A percentile compares a stretch with the other conserved stretches of the same genome.
Evolutionary conservation across 1,140 invertebrate species (phyloP).

Genomic region (Alviniconcha marisindica): DNA sequence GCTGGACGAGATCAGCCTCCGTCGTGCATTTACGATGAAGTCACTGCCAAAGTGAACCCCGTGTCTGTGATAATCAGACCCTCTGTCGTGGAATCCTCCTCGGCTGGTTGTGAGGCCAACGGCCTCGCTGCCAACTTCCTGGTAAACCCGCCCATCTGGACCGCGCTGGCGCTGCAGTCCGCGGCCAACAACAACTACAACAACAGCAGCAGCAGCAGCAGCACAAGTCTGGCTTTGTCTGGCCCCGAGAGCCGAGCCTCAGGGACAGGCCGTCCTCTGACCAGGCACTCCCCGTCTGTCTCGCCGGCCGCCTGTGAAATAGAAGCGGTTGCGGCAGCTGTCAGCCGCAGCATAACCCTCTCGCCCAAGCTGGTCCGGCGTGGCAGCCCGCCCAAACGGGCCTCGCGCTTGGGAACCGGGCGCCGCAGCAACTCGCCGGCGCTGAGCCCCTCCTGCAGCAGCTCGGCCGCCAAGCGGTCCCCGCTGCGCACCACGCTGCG

Average conservation of each 20-base stretch:
- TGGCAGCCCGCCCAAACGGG: background rate
- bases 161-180: background rate
- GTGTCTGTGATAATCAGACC: background rate
- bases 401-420: background rate
- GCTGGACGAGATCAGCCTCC: background rate
- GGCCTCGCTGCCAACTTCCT: background rate
- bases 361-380: background rate
- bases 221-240: background rate
- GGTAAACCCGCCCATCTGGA: constrained; percentile 15
- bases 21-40: background rate
- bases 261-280: no score
- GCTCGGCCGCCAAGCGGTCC: constrained; percentile 8
- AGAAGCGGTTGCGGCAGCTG: background rate
- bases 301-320: background rate
- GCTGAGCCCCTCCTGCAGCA: background rate
- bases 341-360: background rate
- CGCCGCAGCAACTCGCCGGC: background rate
- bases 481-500: background rate
- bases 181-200: background rate
- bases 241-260: background rate
- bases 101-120: background rate
- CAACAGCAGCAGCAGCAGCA: background rate
- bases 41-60: background rate
- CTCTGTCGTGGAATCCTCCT: background rate
- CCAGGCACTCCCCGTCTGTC: no score